phyloP scores from a whole-genome alignment of 2,113 vertebrate genomes.

The Limnothrissa miodon region DNA sequence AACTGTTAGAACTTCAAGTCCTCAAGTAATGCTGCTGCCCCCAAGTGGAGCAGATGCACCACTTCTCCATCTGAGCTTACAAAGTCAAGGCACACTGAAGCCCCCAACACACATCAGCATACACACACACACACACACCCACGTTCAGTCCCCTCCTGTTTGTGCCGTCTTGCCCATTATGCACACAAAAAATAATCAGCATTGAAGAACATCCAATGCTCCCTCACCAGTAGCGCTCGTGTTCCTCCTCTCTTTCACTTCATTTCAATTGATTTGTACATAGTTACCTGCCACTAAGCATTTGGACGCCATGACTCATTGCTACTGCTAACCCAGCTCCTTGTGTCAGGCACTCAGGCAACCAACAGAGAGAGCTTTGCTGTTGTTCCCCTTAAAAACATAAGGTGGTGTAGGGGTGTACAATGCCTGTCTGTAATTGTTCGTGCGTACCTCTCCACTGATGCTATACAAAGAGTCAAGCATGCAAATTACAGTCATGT shows the following conservation, averaged over 20 bases:
- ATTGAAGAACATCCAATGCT: background rate
- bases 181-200: background rate
- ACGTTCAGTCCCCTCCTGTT: background rate
- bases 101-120: slow-evolving; percentile 14
- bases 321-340: background rate
- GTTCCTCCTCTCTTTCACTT: slow-evolving; percentile 1
- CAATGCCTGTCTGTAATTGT: background rate
- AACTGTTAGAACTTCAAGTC: slow-evolving; percentile 64
- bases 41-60: slow-evolving; percentile 31
- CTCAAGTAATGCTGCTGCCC: slow-evolving; percentile 23
- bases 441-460: background rate
- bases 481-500: slow-evolving; percentile 54
- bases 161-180: background rate
- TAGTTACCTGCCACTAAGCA: background rate
- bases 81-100: slow-evolving; percentile 11
- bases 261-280: slow-evolving; percentile 5
- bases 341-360: background rate
- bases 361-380: background rate
- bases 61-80: background rate
- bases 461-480: slow-evolving; percentile 53
- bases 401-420: background rate
- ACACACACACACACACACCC: slow-evolving; percentile 13
- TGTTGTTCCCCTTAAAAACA: background rate
- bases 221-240: no score
- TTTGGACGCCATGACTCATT: background rate